Base-by-base conservation (phyloP, 2,888 invertebrate species). In the Eueremaeus valkanovi region DNA sequence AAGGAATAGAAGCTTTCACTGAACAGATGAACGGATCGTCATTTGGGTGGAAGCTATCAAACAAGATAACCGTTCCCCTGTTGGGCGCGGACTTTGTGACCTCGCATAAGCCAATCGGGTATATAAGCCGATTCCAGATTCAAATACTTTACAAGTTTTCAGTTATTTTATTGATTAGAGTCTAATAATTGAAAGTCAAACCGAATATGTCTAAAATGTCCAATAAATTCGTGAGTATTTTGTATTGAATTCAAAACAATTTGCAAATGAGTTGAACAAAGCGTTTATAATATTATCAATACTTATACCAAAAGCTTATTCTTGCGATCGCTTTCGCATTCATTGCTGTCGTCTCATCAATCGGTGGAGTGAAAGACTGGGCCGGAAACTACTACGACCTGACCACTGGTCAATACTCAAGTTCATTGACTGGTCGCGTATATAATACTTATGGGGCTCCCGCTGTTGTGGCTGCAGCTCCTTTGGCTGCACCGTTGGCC, bases 361-460 rank as follows among this genome's bases (percentile, higher is more conserved):
- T 76, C n/a, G 76, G 77, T 18, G 79, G 78, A 3, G 58, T 77
- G 42, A 78, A 78, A 61, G 79, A 79, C 74, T 33, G 76, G 3
- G 76, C 73, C 9, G 79, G 79, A 18, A 78, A 78, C 75, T 78
- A 78, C 75, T 79, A 78, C n/a, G 79, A 79, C 73, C 74, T 77
- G 76, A 73, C 76, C 63, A 79, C 79, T 51, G 79, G 79, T 49
- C 79, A 79, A 27, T 76, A 76, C 73, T 78, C 79, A 27, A 77
- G 77, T 66, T 68, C 79, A 66, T 76, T 79, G 72, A 79, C 79
- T 70, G 79, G 79, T 16, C 76, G 76, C 16, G 79, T 79, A 8
- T 79, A 78, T 75, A 78, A 79, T 75, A 76, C 78, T 21, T 77
- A 76, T 18, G 18, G 16, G 13, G n/a, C 58, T 18, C 58, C 36